Evolutionary conservation across 2,797 vertebrate species (phyloP).

Genomic region (Poecilia velifera): DNA sequence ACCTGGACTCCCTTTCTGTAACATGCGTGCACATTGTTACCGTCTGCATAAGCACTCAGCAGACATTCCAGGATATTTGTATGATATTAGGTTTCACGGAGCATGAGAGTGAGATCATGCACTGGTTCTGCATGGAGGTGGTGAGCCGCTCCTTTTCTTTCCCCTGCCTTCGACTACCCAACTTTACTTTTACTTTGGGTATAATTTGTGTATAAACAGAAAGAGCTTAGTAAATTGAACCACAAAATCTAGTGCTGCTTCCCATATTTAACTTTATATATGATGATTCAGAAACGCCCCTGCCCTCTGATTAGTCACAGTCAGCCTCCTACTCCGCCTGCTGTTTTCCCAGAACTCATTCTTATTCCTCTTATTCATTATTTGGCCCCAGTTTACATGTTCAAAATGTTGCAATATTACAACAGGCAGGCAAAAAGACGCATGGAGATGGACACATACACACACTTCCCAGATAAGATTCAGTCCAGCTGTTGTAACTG

Average conservation of each 20-base stretch:
- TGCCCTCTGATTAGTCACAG: constrained; percentile 28
- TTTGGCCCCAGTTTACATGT: constrained; percentile 62
- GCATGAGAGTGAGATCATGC: constrained; percentile 69
- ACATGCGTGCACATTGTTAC: constrained; percentile 20
- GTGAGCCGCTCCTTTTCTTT: constrained; percentile 30
- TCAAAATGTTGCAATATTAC: constrained; percentile 68
- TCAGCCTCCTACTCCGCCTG: constrained; percentile 5
- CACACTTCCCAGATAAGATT: constrained; percentile 41
- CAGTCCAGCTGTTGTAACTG: constrained; percentile 64
- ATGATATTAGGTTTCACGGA: constrained; percentile 71
- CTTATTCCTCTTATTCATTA: constrained; percentile 60
- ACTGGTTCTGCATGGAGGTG: constrained; percentile 52
- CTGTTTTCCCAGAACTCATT: constrained; percentile 64
- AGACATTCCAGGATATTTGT: constrained; percentile 70
- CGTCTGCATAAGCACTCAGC: constrained; percentile 64
- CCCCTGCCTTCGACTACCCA: constrained; percentile 23
- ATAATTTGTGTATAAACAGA: constrained; percentile 23
- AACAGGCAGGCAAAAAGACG: constrained; percentile 43
- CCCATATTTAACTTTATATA: constrained; percentile 71
- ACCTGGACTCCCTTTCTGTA: constrained; percentile 37
- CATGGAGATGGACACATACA: constrained; percentile 53
- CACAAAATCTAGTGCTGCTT: constrained; percentile 32
- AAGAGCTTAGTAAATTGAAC: constrained; percentile 30
- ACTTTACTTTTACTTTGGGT: constrained; percentile 29
- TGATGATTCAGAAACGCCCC: constrained; percentile 50